A percentile compares a stretch with the other conserved stretches of the same genome.
Conservation (phyloP, 2,888 invertebrate genomes). For the Terebella lapidaria region DNA sequence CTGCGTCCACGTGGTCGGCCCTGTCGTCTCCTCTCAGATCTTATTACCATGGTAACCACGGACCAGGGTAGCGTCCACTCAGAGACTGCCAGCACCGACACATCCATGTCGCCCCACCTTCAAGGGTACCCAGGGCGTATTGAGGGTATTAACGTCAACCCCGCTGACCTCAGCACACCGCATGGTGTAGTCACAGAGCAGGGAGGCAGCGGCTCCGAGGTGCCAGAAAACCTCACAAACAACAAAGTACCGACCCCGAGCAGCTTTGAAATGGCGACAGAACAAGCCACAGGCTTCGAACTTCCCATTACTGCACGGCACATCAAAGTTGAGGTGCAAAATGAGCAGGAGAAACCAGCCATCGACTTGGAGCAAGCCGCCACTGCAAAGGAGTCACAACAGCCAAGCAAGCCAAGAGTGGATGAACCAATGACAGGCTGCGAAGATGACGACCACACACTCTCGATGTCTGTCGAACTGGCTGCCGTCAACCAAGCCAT, state of each 20-base stretch:
- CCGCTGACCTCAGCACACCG: neutral
- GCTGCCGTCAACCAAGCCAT: conserved; percentile 30
- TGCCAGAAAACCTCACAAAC: neutral
- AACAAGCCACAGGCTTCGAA: too few species aligned
- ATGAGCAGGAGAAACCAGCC: too few species aligned
- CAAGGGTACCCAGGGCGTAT: neutral
- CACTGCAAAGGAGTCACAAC: too few species aligned
- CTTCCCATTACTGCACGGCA: too few species aligned
- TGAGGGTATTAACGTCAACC: neutral
- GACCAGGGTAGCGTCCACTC: neutral
- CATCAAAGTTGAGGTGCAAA: too few species aligned
- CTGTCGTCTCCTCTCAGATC: conserved; percentile 21
- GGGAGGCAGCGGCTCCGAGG: neutral
- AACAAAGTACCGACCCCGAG: too few species aligned
- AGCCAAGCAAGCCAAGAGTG: too few species aligned
- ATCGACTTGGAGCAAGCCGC: too few species aligned
- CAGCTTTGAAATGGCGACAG: too few species aligned
- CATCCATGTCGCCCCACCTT: neutral
- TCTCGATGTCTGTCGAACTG: conserved; percentile 24
- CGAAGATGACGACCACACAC: conserved; percentile 10
- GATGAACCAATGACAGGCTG: too few species aligned
- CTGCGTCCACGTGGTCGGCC: conserved; percentile 26
- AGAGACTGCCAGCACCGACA: neutral
- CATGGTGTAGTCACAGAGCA: neutral
- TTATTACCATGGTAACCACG: conserved; percentile 1